Evolutionary conservation across 2,797 vertebrate genomes (phyloP).

Genomic region (Neoniphon sammara): DNA sequence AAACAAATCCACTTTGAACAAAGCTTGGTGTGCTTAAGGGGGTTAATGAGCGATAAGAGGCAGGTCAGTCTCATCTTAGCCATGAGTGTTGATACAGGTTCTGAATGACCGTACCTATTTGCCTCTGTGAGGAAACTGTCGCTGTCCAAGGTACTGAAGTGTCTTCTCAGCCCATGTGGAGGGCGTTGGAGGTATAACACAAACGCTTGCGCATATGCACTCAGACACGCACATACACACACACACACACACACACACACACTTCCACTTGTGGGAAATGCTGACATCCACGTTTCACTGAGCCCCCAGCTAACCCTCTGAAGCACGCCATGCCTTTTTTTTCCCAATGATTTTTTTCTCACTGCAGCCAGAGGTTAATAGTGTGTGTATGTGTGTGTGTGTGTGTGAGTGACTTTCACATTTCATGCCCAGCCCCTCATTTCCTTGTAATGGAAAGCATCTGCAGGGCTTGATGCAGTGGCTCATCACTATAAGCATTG

Average conservation of each 20-base stretch:
- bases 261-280: conserved; percentile 28
- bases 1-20: neutral
- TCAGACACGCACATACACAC: conserved; percentile 12
- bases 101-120: conserved; percentile 28
- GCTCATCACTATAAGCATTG: conserved; percentile 2
- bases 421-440: neutral
- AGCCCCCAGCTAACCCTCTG: conserved; percentile 18
- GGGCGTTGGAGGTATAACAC: neutral
- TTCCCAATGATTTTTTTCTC: neutral
- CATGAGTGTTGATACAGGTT: conserved; percentile 8
- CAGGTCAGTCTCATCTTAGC: too few species aligned
- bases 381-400: neutral
- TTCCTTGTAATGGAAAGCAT: conserved; percentile 38
- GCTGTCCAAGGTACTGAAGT: conserved; percentile 70
- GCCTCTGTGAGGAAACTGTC: conserved; percentile 32
- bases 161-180: conserved; percentile 42
- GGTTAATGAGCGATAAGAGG: too few species aligned
- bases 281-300: conserved; percentile 19
- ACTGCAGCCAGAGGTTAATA: conserved; percentile 7
- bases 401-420: neutral
- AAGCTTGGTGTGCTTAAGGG: neutral
- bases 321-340: neutral
- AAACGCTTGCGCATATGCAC: too few species aligned
- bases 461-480: conserved; percentile 7
- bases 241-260: conserved; percentile 4